Percentiles rank a stretch among this genome's conserved stretches.
Conservation (phyloP, 2,888 invertebrate species). For the Brenthis hecate region DNA sequence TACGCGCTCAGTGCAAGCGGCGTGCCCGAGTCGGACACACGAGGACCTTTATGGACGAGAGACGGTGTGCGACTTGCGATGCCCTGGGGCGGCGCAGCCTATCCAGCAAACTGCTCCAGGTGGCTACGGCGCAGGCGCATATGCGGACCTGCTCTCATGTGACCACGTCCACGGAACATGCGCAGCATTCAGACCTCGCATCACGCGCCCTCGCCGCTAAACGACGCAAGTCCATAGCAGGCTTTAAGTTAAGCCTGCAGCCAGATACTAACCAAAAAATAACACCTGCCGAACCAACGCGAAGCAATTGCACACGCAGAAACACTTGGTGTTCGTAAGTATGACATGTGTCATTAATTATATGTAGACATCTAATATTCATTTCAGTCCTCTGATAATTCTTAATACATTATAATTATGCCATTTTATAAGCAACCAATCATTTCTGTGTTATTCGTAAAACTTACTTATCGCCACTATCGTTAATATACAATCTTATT, state of each 20-base stretch:
- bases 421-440: conserved; percentile 29
- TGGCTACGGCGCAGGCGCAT: conserved; percentile 79
- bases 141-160: conserved; percentile 69
- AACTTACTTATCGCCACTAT: conserved; percentile 50
- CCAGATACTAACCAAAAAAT: conserved; percentile 60
- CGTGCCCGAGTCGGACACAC: conserved; percentile 76
- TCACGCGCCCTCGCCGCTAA: conserved; percentile 75
- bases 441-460: conserved; percentile 30
- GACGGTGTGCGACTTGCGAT: conserved; percentile 75
- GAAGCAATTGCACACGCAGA: conserved; percentile 66
- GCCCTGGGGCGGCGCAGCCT: conserved; percentile 74
- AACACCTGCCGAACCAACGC: conserved; percentile 55
- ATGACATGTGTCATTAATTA: conserved; percentile 22
- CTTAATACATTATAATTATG: conserved; percentile 25
- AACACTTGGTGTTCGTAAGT: conserved; percentile 81
- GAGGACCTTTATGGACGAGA: conserved; percentile 76
- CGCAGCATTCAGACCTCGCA: conserved; percentile 66
- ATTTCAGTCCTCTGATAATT: conserved; percentile 24
- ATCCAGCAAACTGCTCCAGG: conserved; percentile 73
- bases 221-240: conserved; percentile 74
- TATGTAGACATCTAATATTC: conserved; percentile 5
- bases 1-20: conserved; percentile 77
- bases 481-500: conserved; percentile 49
- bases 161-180: conserved; percentile 59
- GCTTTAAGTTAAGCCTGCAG: conserved; percentile 68